phyloP scores from a whole-genome alignment of 2,888 invertebrate species.

The Apamea anceps region DNA sequence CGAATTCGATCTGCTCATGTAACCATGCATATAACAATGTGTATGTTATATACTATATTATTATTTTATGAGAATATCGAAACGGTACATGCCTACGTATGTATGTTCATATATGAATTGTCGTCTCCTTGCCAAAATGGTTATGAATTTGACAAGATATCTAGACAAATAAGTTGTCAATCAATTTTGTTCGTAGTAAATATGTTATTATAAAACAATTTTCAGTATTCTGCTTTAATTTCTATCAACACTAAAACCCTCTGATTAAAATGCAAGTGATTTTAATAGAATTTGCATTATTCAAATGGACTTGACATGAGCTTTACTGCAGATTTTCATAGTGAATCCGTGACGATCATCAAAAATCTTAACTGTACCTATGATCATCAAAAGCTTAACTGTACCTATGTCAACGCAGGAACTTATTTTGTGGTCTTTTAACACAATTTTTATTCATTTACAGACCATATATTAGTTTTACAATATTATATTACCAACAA shows the following conservation, averaged over 20 bases:
- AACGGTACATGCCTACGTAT: neutral
- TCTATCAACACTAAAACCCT: neutral
- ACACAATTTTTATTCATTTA: neutral
- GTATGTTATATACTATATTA: neutral
- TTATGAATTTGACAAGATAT: constrained; percentile 2
- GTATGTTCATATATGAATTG: neutral
- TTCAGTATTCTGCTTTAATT: neutral
- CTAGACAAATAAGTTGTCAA: constrained; percentile 10
- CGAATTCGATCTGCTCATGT: constrained; percentile 53
- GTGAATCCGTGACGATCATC: constrained; percentile 6
- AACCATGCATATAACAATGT: constrained; percentile 27
- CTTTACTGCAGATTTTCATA: neutral
- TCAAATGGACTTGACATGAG: constrained; percentile 2
- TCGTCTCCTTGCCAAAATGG: constrained; percentile 2
- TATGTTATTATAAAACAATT: neutral
- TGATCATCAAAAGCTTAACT: constrained; percentile 17
- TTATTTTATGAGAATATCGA: constrained; percentile 13
- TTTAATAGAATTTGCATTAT: neutral
- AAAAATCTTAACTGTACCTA: neutral
- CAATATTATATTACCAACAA: neutral
- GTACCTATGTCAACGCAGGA: constrained; percentile 11
- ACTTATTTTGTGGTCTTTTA: constrained; percentile 1
- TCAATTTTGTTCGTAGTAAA: neutral
- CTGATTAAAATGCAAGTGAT: neutral
- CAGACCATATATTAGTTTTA: neutral